Evolutionary conservation across 2,797 vertebrate species (phyloP).

Genomic region (Smutsia gigantea): DNA sequence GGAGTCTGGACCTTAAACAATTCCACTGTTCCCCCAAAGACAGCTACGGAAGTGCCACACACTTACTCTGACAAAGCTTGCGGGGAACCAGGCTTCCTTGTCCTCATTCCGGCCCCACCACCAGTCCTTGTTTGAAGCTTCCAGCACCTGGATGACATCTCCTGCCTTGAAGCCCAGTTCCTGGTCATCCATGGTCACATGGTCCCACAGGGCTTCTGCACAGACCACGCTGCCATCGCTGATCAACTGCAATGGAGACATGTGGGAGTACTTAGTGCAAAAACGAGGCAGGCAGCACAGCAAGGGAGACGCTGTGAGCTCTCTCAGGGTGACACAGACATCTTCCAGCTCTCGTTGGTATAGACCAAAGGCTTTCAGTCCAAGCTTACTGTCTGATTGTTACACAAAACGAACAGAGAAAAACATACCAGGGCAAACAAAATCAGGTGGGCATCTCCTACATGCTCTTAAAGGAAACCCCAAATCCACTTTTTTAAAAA

Average conservation of each 20-base stretch:
- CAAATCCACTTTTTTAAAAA: neutral
- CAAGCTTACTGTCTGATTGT: too few relatives aligned
- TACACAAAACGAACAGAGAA: neutral
- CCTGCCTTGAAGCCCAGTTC: slow-evolving; percentile 98
- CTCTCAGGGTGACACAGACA: neutral
- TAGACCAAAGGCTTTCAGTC: accelerated
- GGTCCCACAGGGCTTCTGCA: slow-evolving; percentile 99
- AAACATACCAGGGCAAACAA: neutral
- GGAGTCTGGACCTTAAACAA: too few relatives aligned
- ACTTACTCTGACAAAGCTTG: slow-evolving; percentile 97
- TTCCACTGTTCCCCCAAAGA: accelerated
- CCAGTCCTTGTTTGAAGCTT: slow-evolving; percentile 97
- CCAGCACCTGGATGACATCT: slow-evolving; percentile 96
- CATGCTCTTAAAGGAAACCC: neutral
- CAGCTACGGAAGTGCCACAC: accelerated
- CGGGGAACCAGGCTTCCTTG: slow-evolving; percentile 97
- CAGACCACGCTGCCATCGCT: slow-evolving; percentile 92
- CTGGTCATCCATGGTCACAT: slow-evolving; percentile 99
- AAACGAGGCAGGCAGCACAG: accelerated
- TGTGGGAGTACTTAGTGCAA: neutral
- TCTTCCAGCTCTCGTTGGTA: neutral
- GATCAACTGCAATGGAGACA: slow-evolving; percentile 90
- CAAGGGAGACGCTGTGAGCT: accelerated
- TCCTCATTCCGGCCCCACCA: slow-evolving; percentile 97
- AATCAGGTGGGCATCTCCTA: neutral